Conservation (phyloP, 30 jellyfish, hydroid and myxozoan species). For the Chrysaora quinquecirrha region DNA sequence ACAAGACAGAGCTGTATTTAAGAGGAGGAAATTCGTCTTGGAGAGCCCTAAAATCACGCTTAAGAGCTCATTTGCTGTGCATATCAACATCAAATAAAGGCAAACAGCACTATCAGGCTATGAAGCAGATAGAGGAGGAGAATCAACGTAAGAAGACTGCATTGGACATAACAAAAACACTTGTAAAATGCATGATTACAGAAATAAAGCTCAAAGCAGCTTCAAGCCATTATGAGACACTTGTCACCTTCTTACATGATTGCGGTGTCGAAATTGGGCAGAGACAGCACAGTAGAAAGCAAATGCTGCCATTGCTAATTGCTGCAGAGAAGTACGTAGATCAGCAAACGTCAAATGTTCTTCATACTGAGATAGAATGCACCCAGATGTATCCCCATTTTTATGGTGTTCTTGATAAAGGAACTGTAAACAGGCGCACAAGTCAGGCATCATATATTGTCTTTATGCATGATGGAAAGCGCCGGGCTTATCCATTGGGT, state of each 20-base stretch:
- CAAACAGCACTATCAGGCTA: neutral
- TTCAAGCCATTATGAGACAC: neutral
- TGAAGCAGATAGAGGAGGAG: neutral
- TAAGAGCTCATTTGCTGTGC: slow-evolving; percentile 17
- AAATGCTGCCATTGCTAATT: neutral
- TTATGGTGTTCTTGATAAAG: slow-evolving; percentile 34
- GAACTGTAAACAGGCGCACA: slow-evolving; percentile 19
- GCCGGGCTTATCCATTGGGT: slow-evolving; percentile 35
- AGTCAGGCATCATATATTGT: slow-evolving; percentile 36
- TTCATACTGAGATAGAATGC: slow-evolving; percentile 1
- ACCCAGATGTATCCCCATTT: slow-evolving; percentile 23
- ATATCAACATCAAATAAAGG: slow-evolving; percentile 21
- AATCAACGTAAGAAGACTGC: neutral
- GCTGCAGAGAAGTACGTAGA: slow-evolving; percentile 17
- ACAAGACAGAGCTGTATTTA: slow-evolving; percentile 15
- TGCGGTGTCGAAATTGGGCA: neutral
- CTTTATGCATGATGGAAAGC: slow-evolving; percentile 16
- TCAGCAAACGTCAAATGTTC: slow-evolving; percentile 24
- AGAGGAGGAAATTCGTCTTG: slow-evolving; percentile 13
- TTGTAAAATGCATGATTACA: neutral
- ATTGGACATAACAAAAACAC: neutral
- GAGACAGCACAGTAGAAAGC: neutral
- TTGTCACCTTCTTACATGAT: neutral
- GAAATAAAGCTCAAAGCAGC: neutral
- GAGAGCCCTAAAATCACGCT: slow-evolving; percentile 8